These are phyloP conservation scores for Odontamblyopus lacepedii DNA, from an alignment of 2,797 vertebrate species.

Conservation along the genomic window DNA sequence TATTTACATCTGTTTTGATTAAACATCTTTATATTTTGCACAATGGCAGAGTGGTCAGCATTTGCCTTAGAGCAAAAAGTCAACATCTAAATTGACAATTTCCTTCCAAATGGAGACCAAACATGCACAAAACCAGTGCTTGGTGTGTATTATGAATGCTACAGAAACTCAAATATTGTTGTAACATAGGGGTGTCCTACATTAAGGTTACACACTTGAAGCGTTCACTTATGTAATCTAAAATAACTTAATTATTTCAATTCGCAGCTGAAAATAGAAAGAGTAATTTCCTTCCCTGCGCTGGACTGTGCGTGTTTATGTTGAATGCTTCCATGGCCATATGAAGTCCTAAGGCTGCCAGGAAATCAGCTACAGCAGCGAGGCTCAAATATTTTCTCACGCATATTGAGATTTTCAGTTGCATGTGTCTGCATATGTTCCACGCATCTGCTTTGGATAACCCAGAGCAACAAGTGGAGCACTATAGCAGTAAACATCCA, in stretches of 20 bases:
- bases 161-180: not conserved
- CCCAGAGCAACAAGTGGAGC: not conserved
- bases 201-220: not conserved
- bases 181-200: not conserved
- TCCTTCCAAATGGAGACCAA: conserved; percentile 16
- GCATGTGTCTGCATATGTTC: conserved; percentile 12
- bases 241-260: conserved; percentile 9
- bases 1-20: not conserved
- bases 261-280: not conserved
- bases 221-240: conserved; percentile 2
- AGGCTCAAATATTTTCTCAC: conserved; percentile 19
- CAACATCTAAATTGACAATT: conserved; percentile 16
- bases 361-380: conserved; percentile 38
- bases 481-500: not conserved
- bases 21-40: not conserved
- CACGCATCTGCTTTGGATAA: conserved; percentile 24
- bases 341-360: conserved; percentile 34
- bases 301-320: conserved; percentile 3
- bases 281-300: conserved; percentile 5
- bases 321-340: conserved; percentile 9
- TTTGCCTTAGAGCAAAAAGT: not conserved
- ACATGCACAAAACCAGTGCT: not conserved
- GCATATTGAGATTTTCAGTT: conserved; percentile 12
- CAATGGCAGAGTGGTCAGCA: too few relatives aligned
- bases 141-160: not conserved